Percentiles rank a stretch among this genome's conserved stretches.
Evolutionary conservation across 2,113 vertebrate species (phyloP).

Genomic region (Typhlomys cinereus): DNA sequence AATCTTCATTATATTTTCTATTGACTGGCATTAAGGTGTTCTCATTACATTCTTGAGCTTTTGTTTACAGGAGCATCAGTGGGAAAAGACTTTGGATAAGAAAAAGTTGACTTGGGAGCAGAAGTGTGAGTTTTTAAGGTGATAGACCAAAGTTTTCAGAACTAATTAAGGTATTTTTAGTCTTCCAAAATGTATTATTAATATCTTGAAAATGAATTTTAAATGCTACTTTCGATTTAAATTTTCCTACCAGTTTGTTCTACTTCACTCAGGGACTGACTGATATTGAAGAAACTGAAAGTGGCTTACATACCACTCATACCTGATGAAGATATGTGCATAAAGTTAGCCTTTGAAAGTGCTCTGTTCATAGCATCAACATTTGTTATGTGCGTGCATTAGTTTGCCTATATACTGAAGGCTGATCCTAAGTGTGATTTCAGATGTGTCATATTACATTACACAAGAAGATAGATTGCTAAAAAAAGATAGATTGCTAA

Average conservation of each 20-base stretch:
- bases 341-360: slow-evolving; percentile 38
- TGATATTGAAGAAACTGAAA: slow-evolving; percentile 53
- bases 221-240: slow-evolving; percentile 42
- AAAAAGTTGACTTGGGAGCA: not conserved
- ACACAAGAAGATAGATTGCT: not conserved
- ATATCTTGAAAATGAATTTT: slow-evolving; percentile 57
- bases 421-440: slow-evolving; percentile 23
- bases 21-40: not conserved
- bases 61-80: slow-evolving; percentile 1
- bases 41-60: slow-evolving; percentile 21
- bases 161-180: slow-evolving; percentile 36
- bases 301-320: not conserved
- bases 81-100: not conserved
- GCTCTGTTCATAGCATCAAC: not conserved
- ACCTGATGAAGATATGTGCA: not conserved
- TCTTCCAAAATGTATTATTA: slow-evolving; percentile 35
- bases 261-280: not conserved
- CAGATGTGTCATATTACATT: slow-evolving; percentile 17
- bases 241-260: slow-evolving; percentile 1
- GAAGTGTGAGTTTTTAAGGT: slow-evolving; percentile 30
- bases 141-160: slow-evolving; percentile 22
- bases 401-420: not conserved
- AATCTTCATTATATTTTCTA: slow-evolving; percentile 39
- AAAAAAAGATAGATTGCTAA: slow-evolving; percentile 7
- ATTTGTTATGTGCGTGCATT: not conserved